Evolutionary conservation across 2,113 vertebrate genomes (phyloP), one percentile per base, ranked within the genome.

Genomic region (Boulengeromyrus knoepffleri): DNA sequence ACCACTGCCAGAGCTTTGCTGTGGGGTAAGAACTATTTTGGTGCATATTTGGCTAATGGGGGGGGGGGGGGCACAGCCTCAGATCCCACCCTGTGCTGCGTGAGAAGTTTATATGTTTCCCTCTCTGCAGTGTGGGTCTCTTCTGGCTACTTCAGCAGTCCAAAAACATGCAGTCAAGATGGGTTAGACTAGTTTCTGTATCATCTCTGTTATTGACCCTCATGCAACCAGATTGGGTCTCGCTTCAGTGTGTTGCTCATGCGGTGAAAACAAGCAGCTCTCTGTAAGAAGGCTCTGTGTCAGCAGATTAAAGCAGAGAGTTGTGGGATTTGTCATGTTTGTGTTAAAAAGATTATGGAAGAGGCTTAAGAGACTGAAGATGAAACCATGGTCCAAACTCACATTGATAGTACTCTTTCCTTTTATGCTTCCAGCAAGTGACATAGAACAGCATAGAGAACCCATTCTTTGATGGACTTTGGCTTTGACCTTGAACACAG

Each of bases 241-340:
- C 74, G 17, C 27, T 31, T 39, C 46, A 36, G 42, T 21, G 58
- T 21, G 31, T 39, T 19, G n/a, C 45, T 6, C 45, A 45, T 31
- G 15, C 31, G 13, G 47, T 24, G 88, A 89, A 93, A 91, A 91
- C 90, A 89, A 92, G 49, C 50, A 0, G 89, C 89, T 89, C 24
- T 66, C 74, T 86, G 90, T 88, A 27, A 70, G 17, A 36, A 80
- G 88, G 92, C 93, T 93, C 91, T 92, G 88, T 89, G 62, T 87
- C 56, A 74, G 91, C 91, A 91, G 93, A 95, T 95, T 92, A 94
- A 90, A 91, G 85, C 93, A 95, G 91, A 90, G 94, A 95, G 95
- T 96, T 96, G 96, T 89, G 89, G 92, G 95, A 94, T 96, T 95
- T 95, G 70, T 91, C 92, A 93, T 91, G 93, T 93, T 93, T 93